Percentiles rank a stretch among this genome's conserved stretches.
phyloP scores from a whole-genome alignment of 2,113 vertebrate genomes.

The Clarias macrocephalus region DNA sequence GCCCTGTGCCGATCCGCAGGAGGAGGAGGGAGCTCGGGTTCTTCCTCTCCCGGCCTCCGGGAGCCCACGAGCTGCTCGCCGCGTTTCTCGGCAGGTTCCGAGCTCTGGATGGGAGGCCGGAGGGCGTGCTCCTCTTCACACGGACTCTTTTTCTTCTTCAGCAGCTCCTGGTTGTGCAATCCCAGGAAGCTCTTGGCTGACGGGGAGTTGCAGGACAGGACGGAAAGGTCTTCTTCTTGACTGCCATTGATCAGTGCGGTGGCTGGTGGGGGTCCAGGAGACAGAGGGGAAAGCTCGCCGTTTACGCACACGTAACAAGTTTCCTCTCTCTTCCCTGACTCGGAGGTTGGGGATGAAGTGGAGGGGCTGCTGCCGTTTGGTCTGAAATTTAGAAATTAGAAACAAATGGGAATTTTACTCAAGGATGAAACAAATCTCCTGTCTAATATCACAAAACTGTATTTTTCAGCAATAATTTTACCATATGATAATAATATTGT shows the following conservation, averaged over 20 bases:
- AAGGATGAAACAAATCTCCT: not conserved
- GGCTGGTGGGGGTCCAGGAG: constrained; percentile 48
- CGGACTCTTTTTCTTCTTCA: constrained; percentile 85
- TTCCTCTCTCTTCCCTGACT: constrained; percentile 29
- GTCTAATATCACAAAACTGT: not conserved
- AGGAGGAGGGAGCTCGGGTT: constrained; percentile 39
- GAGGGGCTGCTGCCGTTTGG: constrained; percentile 32
- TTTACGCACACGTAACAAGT: constrained; percentile 35
- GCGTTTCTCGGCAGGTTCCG: constrained; percentile 54
- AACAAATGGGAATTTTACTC: not conserved
- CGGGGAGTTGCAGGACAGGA: constrained; percentile 67
- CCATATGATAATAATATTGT: too few species aligned
- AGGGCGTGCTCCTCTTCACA: constrained; percentile 77
- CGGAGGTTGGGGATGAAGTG: constrained; percentile 28
- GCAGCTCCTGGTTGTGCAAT: constrained; percentile 85
- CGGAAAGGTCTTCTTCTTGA: constrained; percentile 60
- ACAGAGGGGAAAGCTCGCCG: constrained; percentile 35
- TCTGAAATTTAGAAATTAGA: constrained; percentile 45
- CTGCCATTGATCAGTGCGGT: constrained; percentile 66
- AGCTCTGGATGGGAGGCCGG: constrained; percentile 38
- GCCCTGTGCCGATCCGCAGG: constrained; percentile 40
- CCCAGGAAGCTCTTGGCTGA: constrained; percentile 87
- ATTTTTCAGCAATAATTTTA: not conserved
- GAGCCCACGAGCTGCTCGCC: not conserved
- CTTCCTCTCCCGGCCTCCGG: constrained; percentile 7